Base-by-base conservation (phyloP, 2,113 vertebrate genomes). In the Oxyura jamaicensis region DNA sequence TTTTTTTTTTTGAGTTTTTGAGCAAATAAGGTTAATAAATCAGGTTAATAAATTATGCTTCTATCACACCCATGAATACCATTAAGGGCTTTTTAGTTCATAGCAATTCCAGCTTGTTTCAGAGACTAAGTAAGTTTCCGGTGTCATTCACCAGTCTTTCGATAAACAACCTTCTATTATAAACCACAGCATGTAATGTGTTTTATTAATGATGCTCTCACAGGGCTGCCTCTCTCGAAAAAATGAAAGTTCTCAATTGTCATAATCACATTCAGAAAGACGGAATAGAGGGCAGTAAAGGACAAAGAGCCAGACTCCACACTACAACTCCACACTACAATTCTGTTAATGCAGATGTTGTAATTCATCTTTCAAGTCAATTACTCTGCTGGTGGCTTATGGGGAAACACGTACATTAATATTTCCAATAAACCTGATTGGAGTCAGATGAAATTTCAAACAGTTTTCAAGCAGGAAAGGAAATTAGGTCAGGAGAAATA, bases 341-440 rank as follows among this genome's bases (percentile, higher is more conserved):
- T 94, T 95, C 71, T 94, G 59, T 95, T 96, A 92, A 92, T 93
- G 66, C 66, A 83, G 73, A 86, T 81, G 88, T 79, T 69, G 31
- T 84, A 88, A 96, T 95, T 96, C 68, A 95, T 94, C 82, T 93
- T 90, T 95, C 36, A 80, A 90, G 84, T 96, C 93, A 92, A 83
- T 97, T 95, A 96, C 67, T 48, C 78, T 90, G 72, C 67, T 96
- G 59, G 76, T 96, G 85, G 67, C 91, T 97, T 96, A 78, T 62
- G 74, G 66, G 52, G 83, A 93, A 72, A 85, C 53, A 86, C 14
- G 75, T 44, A 86, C 77, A 90, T 93, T 95, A 95, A 91, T 96
- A 96, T 95, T 97, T 93, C 89, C 83, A 92, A 83, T 96, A 96
- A 97, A 91, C 13, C 33, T 78, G 55, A 95, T 86, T 90, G 75